Conservation (phyloP, 2,113 vertebrate genomes). For the Cynopterus brachyotis region DNA sequence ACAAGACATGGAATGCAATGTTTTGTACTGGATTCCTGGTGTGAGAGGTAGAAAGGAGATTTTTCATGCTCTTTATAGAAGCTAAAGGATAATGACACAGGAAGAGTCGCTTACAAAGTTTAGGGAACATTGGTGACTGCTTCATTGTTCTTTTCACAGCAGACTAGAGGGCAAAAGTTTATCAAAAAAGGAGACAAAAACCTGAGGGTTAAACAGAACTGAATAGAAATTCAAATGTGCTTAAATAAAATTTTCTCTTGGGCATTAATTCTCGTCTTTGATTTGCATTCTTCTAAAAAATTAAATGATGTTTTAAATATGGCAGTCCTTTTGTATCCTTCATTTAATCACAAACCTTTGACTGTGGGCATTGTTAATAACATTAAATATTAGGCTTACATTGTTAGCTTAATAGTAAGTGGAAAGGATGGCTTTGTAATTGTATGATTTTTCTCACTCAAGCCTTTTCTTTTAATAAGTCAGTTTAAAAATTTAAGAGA, state of each 20-base stretch:
- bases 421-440: slow-evolving; percentile 76
- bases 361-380: slow-evolving; percentile 80
- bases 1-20: not conserved
- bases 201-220: slow-evolving; percentile 77
- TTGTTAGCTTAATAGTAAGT: slow-evolving; percentile 77
- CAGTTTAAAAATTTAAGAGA: slow-evolving; percentile 80
- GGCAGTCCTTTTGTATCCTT: slow-evolving; percentile 72
- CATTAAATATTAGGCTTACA: slow-evolving; percentile 82
- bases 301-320: slow-evolving; percentile 78
- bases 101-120: slow-evolving; percentile 60
- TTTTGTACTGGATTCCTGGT: slow-evolving; percentile 56
- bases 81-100: slow-evolving; percentile 70
- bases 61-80: slow-evolving; percentile 66
- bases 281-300: slow-evolving; percentile 78
- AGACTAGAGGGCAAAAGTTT: slow-evolving; percentile 80
- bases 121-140: slow-evolving; percentile 66
- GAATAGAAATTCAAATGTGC: slow-evolving; percentile 79
- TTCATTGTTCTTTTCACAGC: slow-evolving; percentile 80
- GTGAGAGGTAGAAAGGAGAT: slow-evolving; percentile 62
- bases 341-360: slow-evolving; percentile 82
- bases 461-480: slow-evolving; percentile 74
- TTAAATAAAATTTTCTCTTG: slow-evolving; percentile 80
- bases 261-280: slow-evolving; percentile 74
- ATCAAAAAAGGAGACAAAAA: slow-evolving; percentile 64
- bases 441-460: slow-evolving; percentile 77